Conservation (phyloP, 2,113 vertebrate genomes). For the Microcebus tavaratra region DNA sequence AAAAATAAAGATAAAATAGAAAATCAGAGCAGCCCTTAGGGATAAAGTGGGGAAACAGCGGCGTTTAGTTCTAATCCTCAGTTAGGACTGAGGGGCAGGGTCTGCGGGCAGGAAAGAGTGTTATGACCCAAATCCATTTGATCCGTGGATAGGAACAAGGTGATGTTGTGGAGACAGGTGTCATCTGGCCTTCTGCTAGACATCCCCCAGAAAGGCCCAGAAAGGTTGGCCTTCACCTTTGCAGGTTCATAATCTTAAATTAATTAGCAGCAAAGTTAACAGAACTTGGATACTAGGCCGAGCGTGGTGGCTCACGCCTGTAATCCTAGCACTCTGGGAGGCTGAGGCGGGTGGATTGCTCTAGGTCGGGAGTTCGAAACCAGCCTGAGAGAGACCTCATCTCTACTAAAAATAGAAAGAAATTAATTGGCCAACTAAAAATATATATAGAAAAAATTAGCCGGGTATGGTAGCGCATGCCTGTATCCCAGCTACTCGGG, state of each 20-base stretch:
- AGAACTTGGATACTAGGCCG: neutral
- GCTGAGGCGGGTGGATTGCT: too few species aligned
- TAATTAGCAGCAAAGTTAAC: neutral
- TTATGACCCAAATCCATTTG: neutral
- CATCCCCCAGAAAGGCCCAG: neutral
- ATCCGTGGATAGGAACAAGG: neutral
- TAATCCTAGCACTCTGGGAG: too few species aligned
- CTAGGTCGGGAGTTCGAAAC: too few species aligned
- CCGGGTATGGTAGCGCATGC: too few species aligned
- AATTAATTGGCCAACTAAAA: too few species aligned
- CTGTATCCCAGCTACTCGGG: too few species aligned
- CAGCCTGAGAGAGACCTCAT: too few species aligned
- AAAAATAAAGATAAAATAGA: constrained; percentile 36
- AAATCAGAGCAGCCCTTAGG: constrained; percentile 2
- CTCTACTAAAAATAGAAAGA: too few species aligned
- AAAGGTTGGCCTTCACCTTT: neutral
- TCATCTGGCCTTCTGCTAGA: neutral
- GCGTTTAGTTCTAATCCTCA: neutral
- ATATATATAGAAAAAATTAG: too few species aligned
- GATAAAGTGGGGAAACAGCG: neutral
- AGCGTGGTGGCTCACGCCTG: too few species aligned
- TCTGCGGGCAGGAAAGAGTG: neutral
- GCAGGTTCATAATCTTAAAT: neutral
- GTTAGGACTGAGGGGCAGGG: too few species aligned
- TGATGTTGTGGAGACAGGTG: neutral